A percentile compares a stretch with the other conserved stretches of the same genome.
phyloP scores from a whole-genome alignment of 2,113 vertebrate genomes.

The Neolamprologus cancellatus region DNA sequence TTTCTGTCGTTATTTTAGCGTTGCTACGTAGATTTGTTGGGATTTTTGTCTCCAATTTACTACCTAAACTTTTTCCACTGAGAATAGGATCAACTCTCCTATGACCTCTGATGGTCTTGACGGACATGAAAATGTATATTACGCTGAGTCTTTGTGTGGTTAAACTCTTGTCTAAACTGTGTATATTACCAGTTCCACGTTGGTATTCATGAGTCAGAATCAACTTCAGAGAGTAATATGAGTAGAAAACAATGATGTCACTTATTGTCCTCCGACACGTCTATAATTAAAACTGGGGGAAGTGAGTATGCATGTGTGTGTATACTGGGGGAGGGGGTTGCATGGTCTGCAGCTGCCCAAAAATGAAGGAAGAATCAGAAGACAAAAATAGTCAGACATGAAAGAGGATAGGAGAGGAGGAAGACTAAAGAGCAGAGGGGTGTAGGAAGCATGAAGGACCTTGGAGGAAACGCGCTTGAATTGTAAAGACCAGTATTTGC shows the following conservation, averaged over 20 bases:
- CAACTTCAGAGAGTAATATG: slow-evolving; percentile 1
- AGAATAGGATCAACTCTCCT: neutral
- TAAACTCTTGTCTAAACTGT: neutral
- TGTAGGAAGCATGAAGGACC: neutral
- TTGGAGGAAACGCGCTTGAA: neutral
- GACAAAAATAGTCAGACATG: slow-evolving; percentile 59
- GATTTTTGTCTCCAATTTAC: neutral
- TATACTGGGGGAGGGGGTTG: neutral
- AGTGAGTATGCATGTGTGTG: neutral
- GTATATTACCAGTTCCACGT: neutral
- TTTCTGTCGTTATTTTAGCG: neutral
- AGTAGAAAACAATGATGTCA: slow-evolving; percentile 54
- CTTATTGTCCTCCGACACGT: slow-evolving; percentile 38
- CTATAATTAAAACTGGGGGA: slow-evolving; percentile 45
- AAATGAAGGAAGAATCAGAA: slow-evolving; percentile 58
- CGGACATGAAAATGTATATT: neutral
- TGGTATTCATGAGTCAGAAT: slow-evolving; percentile 3
- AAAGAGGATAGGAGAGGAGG: slow-evolving; percentile 51
- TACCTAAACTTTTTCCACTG: neutral
- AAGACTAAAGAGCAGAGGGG: slow-evolving; percentile 18
- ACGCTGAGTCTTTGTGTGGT: neutral
- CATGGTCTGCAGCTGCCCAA: slow-evolving; percentile 53
- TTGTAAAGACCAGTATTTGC: neutral
- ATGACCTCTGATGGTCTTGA: neutral
- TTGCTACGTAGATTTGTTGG: neutral